These are phyloP conservation scores for Alouatta palliata DNA, from an alignment of 2,113 vertebrate genomes.

Conservation along the genomic window DNA sequence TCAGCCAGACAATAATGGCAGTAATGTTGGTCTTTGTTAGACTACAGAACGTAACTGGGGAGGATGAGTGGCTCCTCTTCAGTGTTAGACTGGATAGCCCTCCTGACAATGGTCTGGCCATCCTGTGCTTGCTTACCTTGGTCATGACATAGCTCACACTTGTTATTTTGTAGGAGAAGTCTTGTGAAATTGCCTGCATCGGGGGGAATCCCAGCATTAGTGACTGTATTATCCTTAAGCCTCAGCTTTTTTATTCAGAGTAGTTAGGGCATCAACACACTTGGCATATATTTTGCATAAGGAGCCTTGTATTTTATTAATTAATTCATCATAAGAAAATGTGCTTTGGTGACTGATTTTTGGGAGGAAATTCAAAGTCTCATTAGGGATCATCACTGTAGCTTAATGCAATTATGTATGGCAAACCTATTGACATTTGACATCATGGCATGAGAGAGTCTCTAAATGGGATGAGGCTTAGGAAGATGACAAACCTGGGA, in stretches of 20 bases:
- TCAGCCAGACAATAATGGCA: not conserved
- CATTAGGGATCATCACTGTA: constrained; percentile 80
- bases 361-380: constrained; percentile 78
- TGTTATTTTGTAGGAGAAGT: not conserved
- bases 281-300: constrained; percentile 74
- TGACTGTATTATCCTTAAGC: not conserved
- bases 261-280: constrained; percentile 31
- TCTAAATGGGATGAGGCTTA: constrained; percentile 52
- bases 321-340: constrained; percentile 79
- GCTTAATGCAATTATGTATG: constrained; percentile 78
- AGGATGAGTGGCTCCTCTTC: not conserved
- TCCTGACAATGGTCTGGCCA: not conserved
- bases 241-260: constrained; percentile 30
- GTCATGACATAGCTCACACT: not conserved
- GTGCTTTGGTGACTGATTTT: constrained; percentile 76
- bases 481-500: constrained; percentile 36
- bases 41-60: not conserved
- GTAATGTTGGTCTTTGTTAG: not conserved
- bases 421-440: constrained; percentile 78
- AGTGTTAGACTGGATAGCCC: not conserved
- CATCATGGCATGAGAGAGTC: constrained; percentile 53
- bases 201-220: not conserved
- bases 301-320: constrained; percentile 78
- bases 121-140: not conserved
- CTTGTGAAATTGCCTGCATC: not conserved